Evolutionary conservation across 2,113 vertebrate species (phyloP), one percentile per base, ranked within the genome.

Genomic region (Pangasianodon gigas): DNA sequence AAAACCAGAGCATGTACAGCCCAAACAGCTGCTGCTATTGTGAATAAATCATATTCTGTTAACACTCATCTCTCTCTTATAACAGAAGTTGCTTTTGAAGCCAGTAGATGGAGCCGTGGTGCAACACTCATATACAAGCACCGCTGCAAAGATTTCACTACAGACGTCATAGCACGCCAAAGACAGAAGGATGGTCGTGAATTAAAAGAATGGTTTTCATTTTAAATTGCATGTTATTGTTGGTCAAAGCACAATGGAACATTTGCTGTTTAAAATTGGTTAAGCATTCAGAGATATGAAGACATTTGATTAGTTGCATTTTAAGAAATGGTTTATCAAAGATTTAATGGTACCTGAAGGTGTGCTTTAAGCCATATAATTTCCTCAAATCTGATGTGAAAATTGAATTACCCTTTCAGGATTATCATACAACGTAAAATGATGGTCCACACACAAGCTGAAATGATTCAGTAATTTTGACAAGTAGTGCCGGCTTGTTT

Each of bases 81-180:
- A 82, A 46, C 13, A 90, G 21, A 86, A 62, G 74, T 77, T 83
- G 58, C 81, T 41, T 74, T 13, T 26, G 19, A 24, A 56, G 26
- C 88, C 91, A 90, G 85, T 44, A 91, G 91, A 92, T 92, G 90
- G 90, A 32, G 85, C 69, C 89, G 81, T 92, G 80, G 69, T 81
- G 58, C 84, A 92, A 89, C 87, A 60, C 69, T 86, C 16, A 1
- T 58, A 24, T 74, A 37, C 58, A 54, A 41, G 81, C 56, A 18
- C 52, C 71, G 2, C 9, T 9, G 80, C 8, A 83, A 56, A 26
- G 4, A 41, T 58, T 84, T 84, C 56, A 83, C 26, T 83, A 58
- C 80, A 60, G 19, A 54, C n/a, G 0, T 82, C 14, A n/a, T 3
- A 13, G 4, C 19, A 41, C 32, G 16, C 24, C 48, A 87, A 75